Evolutionary conservation across 2,888 invertebrate species (phyloP).

Genomic region (Urechis unicinctus): DNA sequence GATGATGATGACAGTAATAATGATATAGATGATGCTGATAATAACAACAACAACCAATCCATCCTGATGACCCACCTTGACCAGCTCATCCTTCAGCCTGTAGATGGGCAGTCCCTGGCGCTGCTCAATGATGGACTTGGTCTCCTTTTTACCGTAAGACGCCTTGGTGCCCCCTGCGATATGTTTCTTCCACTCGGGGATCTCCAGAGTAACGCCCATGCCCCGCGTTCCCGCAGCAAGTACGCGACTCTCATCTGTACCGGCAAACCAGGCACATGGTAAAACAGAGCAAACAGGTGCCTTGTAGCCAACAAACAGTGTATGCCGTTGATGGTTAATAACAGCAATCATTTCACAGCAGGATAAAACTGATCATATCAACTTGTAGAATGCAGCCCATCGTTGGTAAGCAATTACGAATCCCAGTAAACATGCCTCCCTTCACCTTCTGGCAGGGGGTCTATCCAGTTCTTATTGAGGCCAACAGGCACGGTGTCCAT

Average conservation of each 20-base stretch:
- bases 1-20: too few species aligned
- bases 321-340: not conserved
- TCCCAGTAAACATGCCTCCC: not conserved
- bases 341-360: not conserved
- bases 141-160: slow-evolving; percentile 95
- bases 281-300: not conserved
- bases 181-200: slow-evolving; percentile 99
- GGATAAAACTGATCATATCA: not conserved
- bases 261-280: not conserved
- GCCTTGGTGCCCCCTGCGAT: slow-evolving; percentile 96
- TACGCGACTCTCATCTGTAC: slow-evolving; percentile 57
- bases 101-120: slow-evolving; percentile 92
- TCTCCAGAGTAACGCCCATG: slow-evolving; percentile 62
- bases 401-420: not conserved
- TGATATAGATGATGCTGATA: too few species aligned
- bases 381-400: not conserved
- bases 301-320: not conserved
- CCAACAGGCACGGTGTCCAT: slow-evolving; percentile 67
- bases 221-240: slow-evolving; percentile 73
- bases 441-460: slow-evolving; percentile 75
- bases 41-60: slow-evolving; percentile 93
- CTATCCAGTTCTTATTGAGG: slow-evolving; percentile 90
- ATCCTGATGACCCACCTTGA: slow-evolving; percentile 92
- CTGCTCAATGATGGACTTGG: slow-evolving; percentile 87
- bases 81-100: slow-evolving; percentile 86